A percentile compares a stretch with the other conserved stretches of the same genome.
These are phyloP conservation scores for Acleris laterana DNA, from an alignment of 2,888 invertebrate species.

Conservation along the genomic window DNA sequence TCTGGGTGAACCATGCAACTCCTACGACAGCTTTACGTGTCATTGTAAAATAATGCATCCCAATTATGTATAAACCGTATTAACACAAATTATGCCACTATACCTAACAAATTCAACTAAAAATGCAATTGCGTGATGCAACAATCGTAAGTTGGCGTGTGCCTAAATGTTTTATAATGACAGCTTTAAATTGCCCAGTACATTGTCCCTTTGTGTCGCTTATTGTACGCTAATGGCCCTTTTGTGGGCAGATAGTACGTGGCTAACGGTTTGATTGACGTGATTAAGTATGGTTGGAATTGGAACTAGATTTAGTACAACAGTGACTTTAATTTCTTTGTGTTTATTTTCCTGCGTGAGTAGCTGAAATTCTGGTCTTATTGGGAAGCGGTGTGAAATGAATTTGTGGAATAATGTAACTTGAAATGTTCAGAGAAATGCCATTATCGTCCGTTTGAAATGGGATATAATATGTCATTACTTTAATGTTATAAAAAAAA, in stretches of 20 bases:
- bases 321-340: too few species aligned
- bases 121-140: constrained; percentile 37
- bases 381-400: too few species aligned
- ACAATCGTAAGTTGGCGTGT: constrained; percentile 43
- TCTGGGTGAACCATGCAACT: too few species aligned
- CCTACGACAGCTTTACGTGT: too few species aligned
- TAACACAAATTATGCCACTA: background rate
- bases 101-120: constrained; percentile 19
- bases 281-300: constrained; percentile 22
- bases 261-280: constrained; percentile 24
- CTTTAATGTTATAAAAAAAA: too few species aligned
- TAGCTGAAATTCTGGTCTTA: too few species aligned
- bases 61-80: background rate
- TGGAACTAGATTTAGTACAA: constrained; percentile 1
- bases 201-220: constrained; percentile 40
- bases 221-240: constrained; percentile 33
- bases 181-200: constrained; percentile 49
- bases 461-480: too few species aligned
- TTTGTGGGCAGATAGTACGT: constrained; percentile 30
- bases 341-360: too few species aligned
- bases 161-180: constrained; percentile 57
- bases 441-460: too few species aligned
- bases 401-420: too few species aligned
- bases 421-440: too few species aligned
- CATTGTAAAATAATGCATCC: too few species aligned